Conservation (phyloP, 1,140 invertebrate genomes). For the Psix sp. region DNA sequence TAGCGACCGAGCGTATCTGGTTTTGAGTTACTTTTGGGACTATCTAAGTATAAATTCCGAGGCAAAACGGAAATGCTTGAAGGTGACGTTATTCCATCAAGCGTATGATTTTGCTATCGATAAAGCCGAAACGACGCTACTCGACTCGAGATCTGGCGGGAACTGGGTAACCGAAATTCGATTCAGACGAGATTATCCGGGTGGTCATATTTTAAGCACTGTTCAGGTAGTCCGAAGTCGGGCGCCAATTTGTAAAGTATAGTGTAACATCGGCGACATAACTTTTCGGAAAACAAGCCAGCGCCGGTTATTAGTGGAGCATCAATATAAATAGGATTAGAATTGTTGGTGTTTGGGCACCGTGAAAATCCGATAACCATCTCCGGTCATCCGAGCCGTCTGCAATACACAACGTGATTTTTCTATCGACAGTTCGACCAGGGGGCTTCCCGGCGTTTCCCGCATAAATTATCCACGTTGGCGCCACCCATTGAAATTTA, state of each 20-base stretch:
- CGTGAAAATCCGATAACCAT: slow-evolving; percentile 51
- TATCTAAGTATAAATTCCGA: too few relatives aligned
- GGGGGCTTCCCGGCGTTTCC: slow-evolving; percentile 23
- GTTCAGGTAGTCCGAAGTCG: slow-evolving; percentile 44
- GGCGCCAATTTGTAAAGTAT: slow-evolving; percentile 57
- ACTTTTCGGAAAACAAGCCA: slow-evolving; percentile 51
- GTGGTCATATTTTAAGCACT: slow-evolving; percentile 41
- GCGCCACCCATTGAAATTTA: slow-evolving; percentile 58
- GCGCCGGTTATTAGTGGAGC: slow-evolving; percentile 45
- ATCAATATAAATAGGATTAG: slow-evolving; percentile 53
- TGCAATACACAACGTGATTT: slow-evolving; percentile 45
- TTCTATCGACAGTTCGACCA: slow-evolving; percentile 38
- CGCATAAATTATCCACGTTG: slow-evolving; percentile 51
- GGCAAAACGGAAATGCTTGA: too few relatives aligned
- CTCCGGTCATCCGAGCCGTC: slow-evolving; percentile 31
- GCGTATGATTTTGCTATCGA: too few relatives aligned
- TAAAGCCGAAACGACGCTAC: slow-evolving; percentile 7
- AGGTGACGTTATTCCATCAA: too few relatives aligned
- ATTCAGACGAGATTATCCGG: slow-evolving; percentile 38
- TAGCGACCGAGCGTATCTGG: too few relatives aligned
- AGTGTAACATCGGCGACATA: slow-evolving; percentile 46
- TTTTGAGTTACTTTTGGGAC: too few relatives aligned
- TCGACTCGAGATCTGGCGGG: slow-evolving; percentile 13
- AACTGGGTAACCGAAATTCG: slow-evolving; percentile 21
- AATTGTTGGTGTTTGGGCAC: slow-evolving; percentile 51